Conservation (phyloP, 2,888 invertebrate genomes). For the Thymelicus acteon region DNA sequence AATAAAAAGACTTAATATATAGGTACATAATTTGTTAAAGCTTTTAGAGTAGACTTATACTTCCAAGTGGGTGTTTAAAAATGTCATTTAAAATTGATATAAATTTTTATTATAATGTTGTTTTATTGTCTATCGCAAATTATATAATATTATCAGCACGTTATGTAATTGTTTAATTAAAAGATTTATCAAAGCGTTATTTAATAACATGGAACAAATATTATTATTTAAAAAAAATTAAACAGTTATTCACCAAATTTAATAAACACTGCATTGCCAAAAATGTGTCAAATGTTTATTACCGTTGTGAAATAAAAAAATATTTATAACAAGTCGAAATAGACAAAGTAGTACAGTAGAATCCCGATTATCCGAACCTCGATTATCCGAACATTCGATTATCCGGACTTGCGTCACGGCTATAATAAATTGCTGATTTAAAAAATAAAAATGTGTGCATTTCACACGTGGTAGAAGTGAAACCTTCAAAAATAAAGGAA, state of each 20-base stretch:
- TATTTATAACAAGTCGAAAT: constrained; percentile 17
- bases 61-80: constrained; percentile 62
- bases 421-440: too few species aligned
- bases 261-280: constrained; percentile 13
- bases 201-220: neutral
- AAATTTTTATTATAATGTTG: constrained; percentile 50
- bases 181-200: constrained; percentile 47
- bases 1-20: constrained; percentile 77
- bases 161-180: constrained; percentile 60
- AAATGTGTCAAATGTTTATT: constrained; percentile 27
- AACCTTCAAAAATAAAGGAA: too few species aligned
- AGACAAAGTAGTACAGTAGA: constrained; percentile 17
- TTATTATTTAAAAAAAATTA: neutral
- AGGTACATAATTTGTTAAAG: constrained; percentile 67
- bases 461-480: too few species aligned
- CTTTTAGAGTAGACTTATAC: constrained; percentile 74
- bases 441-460: too few species aligned
- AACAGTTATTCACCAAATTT: neutral
- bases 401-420: too few species aligned
- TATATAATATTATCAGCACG: constrained; percentile 42
- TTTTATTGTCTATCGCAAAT: constrained; percentile 33
- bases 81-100: constrained; percentile 40
- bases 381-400: too few species aligned
- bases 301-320: constrained; percentile 13
- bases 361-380: too few species aligned